Evolutionary conservation across 2,797 vertebrate species (phyloP).

Genomic region (Gallirallus australis): DNA sequence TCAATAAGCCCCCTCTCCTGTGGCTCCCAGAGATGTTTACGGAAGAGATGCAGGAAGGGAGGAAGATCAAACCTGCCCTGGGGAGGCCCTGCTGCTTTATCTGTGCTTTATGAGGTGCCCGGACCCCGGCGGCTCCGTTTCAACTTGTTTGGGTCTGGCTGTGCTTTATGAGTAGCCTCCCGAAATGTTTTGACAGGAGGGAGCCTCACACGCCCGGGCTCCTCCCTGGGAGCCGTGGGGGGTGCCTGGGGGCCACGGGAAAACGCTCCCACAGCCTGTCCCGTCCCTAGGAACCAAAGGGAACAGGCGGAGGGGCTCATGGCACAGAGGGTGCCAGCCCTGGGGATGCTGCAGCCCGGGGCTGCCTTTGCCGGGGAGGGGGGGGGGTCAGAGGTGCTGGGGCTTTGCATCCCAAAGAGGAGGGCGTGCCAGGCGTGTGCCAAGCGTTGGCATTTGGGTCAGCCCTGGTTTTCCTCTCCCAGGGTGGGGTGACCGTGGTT

Average conservation of each 20-base stretch:
- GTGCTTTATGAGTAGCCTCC: constrained; percentile 64
- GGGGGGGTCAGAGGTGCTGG: background rate
- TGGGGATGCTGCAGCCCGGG: background rate
- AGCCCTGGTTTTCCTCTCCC: background rate
- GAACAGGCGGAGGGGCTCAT: rapidly evolving
- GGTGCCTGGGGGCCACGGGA: background rate
- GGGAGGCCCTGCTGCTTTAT: constrained; percentile 46
- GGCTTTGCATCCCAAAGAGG: background rate
- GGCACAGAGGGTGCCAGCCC: background rate
- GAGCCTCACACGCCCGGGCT: constrained; percentile 36
- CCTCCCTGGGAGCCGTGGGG: background rate
- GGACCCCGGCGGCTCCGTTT: constrained; percentile 60
- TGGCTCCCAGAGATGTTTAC: constrained; percentile 58
- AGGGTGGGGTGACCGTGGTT: rapidly evolving
- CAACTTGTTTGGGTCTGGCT: constrained; percentile 66
- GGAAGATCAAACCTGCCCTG: constrained; percentile 70
- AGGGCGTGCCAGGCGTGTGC: rapidly evolving
- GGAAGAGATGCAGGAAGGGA: constrained; percentile 68
- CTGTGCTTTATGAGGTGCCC: constrained; percentile 74
- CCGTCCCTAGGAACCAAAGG: background rate
- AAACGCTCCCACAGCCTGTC: rapidly evolving
- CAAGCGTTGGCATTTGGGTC: background rate
- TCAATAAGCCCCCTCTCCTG: constrained; percentile 45
- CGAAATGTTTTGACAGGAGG: constrained; percentile 72
- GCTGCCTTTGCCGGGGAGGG: background rate